Base-by-base conservation (phyloP, 2,888 invertebrate species). In the Neria commutata region DNA sequence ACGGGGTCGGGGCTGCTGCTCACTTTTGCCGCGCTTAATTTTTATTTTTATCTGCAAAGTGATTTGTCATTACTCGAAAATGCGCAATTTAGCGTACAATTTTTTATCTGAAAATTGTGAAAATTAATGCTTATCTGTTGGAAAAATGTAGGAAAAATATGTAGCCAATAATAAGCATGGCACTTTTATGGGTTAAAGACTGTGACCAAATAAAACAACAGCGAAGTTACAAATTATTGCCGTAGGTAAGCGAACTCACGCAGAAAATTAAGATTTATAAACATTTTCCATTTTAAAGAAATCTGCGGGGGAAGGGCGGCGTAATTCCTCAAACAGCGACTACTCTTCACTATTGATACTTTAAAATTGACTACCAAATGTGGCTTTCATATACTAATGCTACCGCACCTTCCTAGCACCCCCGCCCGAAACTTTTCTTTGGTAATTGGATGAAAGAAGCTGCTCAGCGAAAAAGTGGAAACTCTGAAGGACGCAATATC, bases 11-110 rank as follows among this genome's bases (percentile, higher is more conserved):
- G 54, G 58, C 58, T 62, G 64, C 26, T 51, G 48, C 49, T n/a
- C n/a, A 61, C 17, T 51, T 60, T 62, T 53, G 29, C 48, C 54
- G n/a, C n/a, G 21, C 17, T 26, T 53, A 51, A n/a, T 56, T 58
- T 55, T 48, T n/a, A 54, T 61, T 64, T 56, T 72, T 78, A 76
- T 77, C 78, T 76, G 55, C 61, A 68, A 70, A 74, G 75, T 72
- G 75, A 78, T 77, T 78, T 78, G 77, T 78, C 78, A 77, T 78
- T 77, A 77, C 73, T 73, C 74, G 70, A 70, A 71, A 71, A 63
- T 60, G 54, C 50, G 60, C 58, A 56, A 62, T 62, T 64, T 37
- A 60, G 64, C 62, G 58, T 53, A 59, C 60, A 58, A 60, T 50
- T 62, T 46, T 63, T 64, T 65, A 62, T 62, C 62, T 64, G 34